These are phyloP conservation scores for Hipparchia semele DNA, from an alignment of 2,888 invertebrate genomes.

Conservation along the genomic window DNA sequence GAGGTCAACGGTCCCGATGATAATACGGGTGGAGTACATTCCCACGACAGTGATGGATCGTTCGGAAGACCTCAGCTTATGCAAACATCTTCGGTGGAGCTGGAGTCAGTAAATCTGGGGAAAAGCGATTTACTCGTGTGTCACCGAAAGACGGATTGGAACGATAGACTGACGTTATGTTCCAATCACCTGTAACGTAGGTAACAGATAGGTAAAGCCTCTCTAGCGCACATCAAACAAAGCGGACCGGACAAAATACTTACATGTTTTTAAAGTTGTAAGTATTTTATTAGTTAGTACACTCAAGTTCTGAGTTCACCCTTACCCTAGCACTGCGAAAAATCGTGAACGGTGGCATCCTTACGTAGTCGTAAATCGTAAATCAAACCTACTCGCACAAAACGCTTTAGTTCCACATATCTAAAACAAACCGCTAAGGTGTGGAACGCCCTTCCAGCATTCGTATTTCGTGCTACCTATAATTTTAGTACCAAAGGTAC, in stretches of 20 bases:
- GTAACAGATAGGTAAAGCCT: conserved; percentile 26
- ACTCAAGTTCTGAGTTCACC: no score
- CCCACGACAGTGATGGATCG: conserved; percentile 78
- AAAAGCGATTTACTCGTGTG: conserved; percentile 58
- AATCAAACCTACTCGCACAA: no score
- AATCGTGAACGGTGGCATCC: no score
- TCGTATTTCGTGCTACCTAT: no score
- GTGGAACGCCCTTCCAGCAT: no score
- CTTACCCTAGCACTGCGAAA: no score
- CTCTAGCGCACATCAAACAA: background rate
- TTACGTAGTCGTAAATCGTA: no score
- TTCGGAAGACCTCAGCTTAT: conserved; percentile 68
- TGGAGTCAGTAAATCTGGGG: conserved; percentile 62
- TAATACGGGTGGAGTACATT: conserved; percentile 63
- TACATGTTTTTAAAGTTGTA: no score
- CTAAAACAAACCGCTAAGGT: no score
- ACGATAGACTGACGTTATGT: conserved; percentile 32
- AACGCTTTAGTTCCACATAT: no score
- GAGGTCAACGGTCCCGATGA: conserved; percentile 74
- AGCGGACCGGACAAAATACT: background rate
- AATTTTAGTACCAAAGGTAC: no score
- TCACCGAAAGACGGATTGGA: conserved; percentile 63
- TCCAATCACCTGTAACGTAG: conserved; percentile 30
- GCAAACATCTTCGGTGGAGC: conserved; percentile 64
- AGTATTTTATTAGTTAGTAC: no score